Conservation (phyloP, 1,140 invertebrate genomes). For the Drosophila aff. region DNA sequence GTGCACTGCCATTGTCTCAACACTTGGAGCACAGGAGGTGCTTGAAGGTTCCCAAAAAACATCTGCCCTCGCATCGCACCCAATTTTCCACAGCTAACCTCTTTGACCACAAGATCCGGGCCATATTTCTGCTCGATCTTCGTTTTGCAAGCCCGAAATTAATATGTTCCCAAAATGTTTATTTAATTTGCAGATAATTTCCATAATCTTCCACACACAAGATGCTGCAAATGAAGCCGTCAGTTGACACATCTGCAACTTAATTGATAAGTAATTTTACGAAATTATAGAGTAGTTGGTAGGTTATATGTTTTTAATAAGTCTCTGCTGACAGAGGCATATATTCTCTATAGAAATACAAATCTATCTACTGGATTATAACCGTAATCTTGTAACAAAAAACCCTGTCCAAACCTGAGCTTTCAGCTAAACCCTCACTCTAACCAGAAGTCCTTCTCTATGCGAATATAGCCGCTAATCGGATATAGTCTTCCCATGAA, state of each 20-base stretch:
- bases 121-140: constrained; percentile 45
- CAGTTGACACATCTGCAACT: constrained; percentile 31
- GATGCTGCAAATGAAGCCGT: constrained; percentile 48
- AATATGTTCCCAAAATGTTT: constrained; percentile 51
- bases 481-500: constrained; percentile 10
- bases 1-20: constrained; percentile 80
- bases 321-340: neutral
- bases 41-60: constrained; percentile 27
- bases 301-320: neutral
- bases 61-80: constrained; percentile 47
- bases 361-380: neutral
- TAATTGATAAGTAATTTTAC: neutral
- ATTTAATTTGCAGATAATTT: constrained; percentile 60
- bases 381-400: no score
- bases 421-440: neutral
- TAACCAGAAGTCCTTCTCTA: constrained; percentile 10
- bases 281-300: constrained; percentile 1
- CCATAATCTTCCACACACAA: constrained; percentile 33
- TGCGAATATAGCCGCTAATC: constrained; percentile 1
- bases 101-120: constrained; percentile 63
- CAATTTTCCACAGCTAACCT: constrained; percentile 42
- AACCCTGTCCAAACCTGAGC: neutral
- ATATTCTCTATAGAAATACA: no score
- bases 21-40: constrained; percentile 54
- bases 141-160: constrained; percentile 20